These are phyloP conservation scores for Olivierus martensii DNA, from an alignment of 1,140 invertebrate genomes.

Conservation along the genomic window DNA sequence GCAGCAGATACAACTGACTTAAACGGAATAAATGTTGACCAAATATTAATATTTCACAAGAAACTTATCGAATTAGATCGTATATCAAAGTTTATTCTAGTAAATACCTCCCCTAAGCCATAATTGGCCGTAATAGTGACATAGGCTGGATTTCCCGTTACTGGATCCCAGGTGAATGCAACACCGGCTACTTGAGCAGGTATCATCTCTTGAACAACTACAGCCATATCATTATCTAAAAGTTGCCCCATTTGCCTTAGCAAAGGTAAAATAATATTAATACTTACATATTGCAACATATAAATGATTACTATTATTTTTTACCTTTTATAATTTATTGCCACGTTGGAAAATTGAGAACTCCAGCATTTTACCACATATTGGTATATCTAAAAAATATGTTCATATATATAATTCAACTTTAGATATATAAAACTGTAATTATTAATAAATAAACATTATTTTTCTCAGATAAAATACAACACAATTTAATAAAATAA, in stretches of 20 bases:
- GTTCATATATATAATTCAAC: no score
- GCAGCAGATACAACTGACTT: constrained; percentile 59
- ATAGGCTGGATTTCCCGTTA: constrained; percentile 43
- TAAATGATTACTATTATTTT: no score
- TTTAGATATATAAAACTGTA: no score
- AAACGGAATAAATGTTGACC: no score
- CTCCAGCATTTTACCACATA: constrained; percentile 57
- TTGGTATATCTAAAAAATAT: constrained; percentile 33
- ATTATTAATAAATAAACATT: no score
- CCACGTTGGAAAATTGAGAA: constrained; percentile 55
- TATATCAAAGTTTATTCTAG: constrained; percentile 9
- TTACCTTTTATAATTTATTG: constrained; percentile 46
- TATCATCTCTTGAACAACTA: constrained; percentile 67
- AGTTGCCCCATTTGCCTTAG: constrained; percentile 51
- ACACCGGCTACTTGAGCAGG: constrained; percentile 53
- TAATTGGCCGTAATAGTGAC: constrained; percentile 61
- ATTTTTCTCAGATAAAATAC: no score
- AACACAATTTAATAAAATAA: no score
- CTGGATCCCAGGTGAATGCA: constrained; percentile 60
- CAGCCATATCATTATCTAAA: constrained; percentile 49
- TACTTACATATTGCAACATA: no score
- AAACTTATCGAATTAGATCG: constrained; percentile 8
- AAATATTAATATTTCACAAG: no score
- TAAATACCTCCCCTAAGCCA: constrained; percentile 55
- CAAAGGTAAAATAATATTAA: no score